Percentiles rank a stretch among this genome's conserved stretches.
phyloP scores from a whole-genome alignment of 2,888 invertebrate species.

The Sarcophaga caerulescens region DNA sequence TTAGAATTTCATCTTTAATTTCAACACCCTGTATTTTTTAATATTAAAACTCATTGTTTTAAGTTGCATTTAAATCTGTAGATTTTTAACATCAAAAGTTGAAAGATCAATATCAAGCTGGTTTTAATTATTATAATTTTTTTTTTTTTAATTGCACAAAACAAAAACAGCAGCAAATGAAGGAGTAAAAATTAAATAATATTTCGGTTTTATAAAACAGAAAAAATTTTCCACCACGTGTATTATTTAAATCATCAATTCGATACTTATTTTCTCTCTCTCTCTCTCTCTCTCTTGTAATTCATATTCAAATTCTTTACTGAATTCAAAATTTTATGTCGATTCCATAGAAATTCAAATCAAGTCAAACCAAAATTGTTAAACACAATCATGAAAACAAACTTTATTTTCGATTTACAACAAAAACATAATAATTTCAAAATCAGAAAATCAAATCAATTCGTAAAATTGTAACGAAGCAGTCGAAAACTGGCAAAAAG shows the following conservation, averaged over 20 bases:
- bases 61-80: not conserved
- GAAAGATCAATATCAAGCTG: constrained; percentile 16
- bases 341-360: not conserved
- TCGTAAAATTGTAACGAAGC: too few relatives aligned
- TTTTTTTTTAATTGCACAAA: not conserved
- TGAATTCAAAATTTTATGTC: constrained; percentile 26
- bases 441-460: too few relatives aligned
- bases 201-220: not conserved
- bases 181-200: too few relatives aligned
- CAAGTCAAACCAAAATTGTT: constrained; percentile 9
- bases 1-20: not conserved
- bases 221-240: too few relatives aligned
- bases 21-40: not conserved
- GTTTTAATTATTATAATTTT: constrained; percentile 15
- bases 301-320: constrained; percentile 48
- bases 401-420: too few relatives aligned
- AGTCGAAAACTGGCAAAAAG: too few relatives aligned
- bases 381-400: not conserved
- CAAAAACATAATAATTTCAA: too few relatives aligned
- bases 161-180: not conserved
- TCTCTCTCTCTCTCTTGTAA: not conserved
- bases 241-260: too few relatives aligned
- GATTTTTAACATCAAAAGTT: constrained; percentile 14
- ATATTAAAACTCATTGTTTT: constrained; percentile 13
- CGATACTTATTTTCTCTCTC: too few relatives aligned